A percentile compares a stretch with the other conserved stretches of the same genome.
These are phyloP conservation scores for Tragelaphus scriptus DNA, from an alignment of 2,113 vertebrate genomes.

Conservation along the genomic window DNA sequence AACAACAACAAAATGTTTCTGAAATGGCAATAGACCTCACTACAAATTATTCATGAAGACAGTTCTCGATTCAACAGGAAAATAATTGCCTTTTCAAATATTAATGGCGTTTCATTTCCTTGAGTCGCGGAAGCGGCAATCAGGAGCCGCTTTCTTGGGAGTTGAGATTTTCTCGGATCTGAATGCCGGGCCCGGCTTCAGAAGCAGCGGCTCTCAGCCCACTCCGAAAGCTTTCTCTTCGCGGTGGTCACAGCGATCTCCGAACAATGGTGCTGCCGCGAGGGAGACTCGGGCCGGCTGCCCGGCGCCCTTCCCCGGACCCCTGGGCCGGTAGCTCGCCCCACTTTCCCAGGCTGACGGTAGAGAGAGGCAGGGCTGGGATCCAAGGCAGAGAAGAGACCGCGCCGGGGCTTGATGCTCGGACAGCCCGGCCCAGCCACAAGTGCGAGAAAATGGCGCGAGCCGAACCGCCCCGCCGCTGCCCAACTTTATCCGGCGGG, in stretches of 20 bases:
- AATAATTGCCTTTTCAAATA: constrained; percentile 86
- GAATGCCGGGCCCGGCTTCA: constrained; percentile 15
- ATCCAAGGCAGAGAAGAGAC: neutral
- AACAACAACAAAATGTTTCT: constrained; percentile 76
- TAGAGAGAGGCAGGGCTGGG: constrained; percentile 18
- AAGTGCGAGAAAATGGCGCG: constrained; percentile 81
- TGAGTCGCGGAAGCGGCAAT: constrained; percentile 62
- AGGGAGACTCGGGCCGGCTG: neutral
- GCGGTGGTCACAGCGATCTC: constrained; percentile 30
- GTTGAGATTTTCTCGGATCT: constrained; percentile 42
- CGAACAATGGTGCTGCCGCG: constrained; percentile 64
- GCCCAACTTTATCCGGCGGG: neutral
- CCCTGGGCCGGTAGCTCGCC: neutral
- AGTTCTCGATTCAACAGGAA: constrained; percentile 82
- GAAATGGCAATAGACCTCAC: constrained; percentile 79
- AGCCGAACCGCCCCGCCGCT: neutral
- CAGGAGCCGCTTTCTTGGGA: constrained; percentile 62
- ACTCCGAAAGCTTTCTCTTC: constrained; percentile 4
- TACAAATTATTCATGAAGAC: constrained; percentile 85
- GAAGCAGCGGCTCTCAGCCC: neutral
- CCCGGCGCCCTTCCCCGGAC: neutral
- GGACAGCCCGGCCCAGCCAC: constrained; percentile 67
- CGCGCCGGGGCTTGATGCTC: constrained; percentile 22
- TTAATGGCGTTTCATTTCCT: constrained; percentile 81
- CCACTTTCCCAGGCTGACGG: neutral